Conservation (phyloP, 1,140 invertebrate species). For the Microplitis demolitor region DNA sequence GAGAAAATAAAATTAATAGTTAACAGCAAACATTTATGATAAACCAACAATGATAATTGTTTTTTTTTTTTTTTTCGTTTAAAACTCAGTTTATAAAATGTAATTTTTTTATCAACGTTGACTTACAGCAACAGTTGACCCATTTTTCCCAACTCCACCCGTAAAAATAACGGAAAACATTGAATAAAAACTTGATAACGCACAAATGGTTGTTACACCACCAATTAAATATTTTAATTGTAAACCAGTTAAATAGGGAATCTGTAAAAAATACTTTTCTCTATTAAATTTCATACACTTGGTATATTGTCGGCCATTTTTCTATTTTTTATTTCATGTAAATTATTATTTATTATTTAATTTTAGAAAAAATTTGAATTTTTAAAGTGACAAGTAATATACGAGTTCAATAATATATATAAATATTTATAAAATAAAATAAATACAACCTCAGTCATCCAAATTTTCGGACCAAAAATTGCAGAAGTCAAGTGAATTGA, state of each 20-base stretch:
- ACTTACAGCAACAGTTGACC: slow-evolving; percentile 87
- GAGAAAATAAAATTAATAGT: too few relatives aligned
- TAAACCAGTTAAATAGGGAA: slow-evolving; percentile 66
- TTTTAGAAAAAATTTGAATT: neutral
- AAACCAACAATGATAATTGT: too few relatives aligned
- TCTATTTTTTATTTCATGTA: neutral
- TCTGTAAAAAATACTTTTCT: slow-evolving; percentile 58
- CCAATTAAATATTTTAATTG: slow-evolving; percentile 76
- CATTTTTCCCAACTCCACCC: slow-evolving; percentile 96
- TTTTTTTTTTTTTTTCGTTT: too few relatives aligned
- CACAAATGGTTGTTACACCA: slow-evolving; percentile 72
- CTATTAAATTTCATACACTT: slow-evolving; percentile 45
- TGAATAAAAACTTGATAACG: slow-evolving; percentile 70
- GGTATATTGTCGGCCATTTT: slow-evolving; percentile 12
- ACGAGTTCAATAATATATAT: slow-evolving; percentile 10
- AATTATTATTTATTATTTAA: neutral
- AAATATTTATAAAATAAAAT: slow-evolving; percentile 42
- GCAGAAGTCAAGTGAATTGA: slow-evolving; percentile 85
- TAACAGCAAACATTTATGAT: too few relatives aligned
- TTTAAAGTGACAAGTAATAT: neutral
- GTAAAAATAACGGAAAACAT: slow-evolving; percentile 81
- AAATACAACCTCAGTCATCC: slow-evolving; percentile 78
- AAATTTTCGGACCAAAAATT: slow-evolving; percentile 83
- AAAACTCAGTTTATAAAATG: neutral
- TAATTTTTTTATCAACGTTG: neutral